A percentile compares a stretch with the other conserved stretches of the same genome.
phyloP scores from a whole-genome alignment of 2,113 vertebrate genomes.

The Meles meles region DNA sequence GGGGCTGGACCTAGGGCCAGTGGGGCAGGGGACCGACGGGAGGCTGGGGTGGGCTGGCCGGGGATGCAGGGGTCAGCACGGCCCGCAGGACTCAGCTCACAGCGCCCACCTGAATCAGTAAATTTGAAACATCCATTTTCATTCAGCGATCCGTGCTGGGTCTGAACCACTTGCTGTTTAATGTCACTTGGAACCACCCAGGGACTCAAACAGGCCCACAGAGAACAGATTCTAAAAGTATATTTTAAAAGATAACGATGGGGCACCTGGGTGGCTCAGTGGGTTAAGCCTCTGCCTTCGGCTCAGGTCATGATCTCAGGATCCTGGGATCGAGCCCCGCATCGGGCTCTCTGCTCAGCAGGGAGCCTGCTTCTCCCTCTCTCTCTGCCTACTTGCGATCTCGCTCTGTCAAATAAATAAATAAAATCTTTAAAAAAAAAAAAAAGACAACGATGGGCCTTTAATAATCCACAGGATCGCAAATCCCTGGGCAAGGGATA shows the following conservation, averaged over 20 bases:
- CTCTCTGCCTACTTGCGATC: too few relatives aligned
- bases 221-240: slow-evolving; percentile 61
- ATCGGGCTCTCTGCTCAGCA: too few relatives aligned
- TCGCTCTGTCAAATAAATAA: too few relatives aligned
- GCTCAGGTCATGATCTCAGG: too few relatives aligned
- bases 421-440: too few relatives aligned
- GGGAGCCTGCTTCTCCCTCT: too few relatives aligned
- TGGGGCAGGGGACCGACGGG: neutral
- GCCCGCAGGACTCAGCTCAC: fast-evolving
- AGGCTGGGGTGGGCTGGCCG: fast-evolving
- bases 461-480: slow-evolving; percentile 54
- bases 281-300: too few relatives aligned
- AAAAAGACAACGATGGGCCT: slow-evolving; percentile 52
- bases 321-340: too few relatives aligned
- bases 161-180: slow-evolving; percentile 38
- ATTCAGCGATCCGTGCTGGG: neutral
- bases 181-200: slow-evolving; percentile 44
- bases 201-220: slow-evolving; percentile 37
- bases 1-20: neutral
- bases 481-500: slow-evolving; percentile 54
- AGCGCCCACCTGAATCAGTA: neutral
- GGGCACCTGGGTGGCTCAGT: too few relatives aligned
- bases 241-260: slow-evolving; percentile 58
- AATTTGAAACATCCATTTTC: slow-evolving; percentile 5
- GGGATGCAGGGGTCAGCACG: fast-evolving